Conservation (phyloP, 2,797 vertebrate species). For the Falco columbarius region DNA sequence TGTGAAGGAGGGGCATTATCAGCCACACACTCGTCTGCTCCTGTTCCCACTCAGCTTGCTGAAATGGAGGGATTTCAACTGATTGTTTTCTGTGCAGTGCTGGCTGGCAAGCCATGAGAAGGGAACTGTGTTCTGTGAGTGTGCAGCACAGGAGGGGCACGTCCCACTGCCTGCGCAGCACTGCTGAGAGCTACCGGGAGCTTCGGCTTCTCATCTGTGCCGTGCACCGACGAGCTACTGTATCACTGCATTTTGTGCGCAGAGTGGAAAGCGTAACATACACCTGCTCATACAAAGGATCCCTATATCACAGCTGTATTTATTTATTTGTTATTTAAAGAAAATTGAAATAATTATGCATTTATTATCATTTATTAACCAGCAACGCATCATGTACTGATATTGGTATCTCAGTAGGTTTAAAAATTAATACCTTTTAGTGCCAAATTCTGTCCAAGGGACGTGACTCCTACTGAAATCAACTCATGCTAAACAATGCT, state of each 20-base stretch:
- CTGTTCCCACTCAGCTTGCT: not conserved
- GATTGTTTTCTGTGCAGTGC: not conserved
- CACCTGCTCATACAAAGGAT: not conserved
- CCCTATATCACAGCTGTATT: not conserved
- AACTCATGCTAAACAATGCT: not conserved
- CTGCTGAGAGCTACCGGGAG: not conserved
- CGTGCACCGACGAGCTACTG: accelerated
- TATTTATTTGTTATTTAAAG: not conserved
- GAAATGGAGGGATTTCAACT: constrained; percentile 20
- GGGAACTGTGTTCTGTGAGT: not conserved
- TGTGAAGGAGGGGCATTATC: not conserved
- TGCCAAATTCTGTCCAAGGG: not conserved
- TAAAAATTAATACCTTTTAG: not conserved
- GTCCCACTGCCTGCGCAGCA: not conserved
- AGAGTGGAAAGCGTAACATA: not conserved
- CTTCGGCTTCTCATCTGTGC: not conserved
- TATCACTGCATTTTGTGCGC: not conserved
- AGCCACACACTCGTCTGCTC: not conserved
- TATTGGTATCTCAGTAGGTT: not conserved
- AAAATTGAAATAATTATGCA: not conserved
- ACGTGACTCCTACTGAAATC: not conserved
- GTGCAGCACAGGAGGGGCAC: not conserved
- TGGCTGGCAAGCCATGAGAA: not conserved
- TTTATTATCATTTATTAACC: not conserved
- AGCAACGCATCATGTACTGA: not conserved